Conservation (phyloP, 2,113 vertebrate species). For the Sphaerodactylus townsendi region DNA sequence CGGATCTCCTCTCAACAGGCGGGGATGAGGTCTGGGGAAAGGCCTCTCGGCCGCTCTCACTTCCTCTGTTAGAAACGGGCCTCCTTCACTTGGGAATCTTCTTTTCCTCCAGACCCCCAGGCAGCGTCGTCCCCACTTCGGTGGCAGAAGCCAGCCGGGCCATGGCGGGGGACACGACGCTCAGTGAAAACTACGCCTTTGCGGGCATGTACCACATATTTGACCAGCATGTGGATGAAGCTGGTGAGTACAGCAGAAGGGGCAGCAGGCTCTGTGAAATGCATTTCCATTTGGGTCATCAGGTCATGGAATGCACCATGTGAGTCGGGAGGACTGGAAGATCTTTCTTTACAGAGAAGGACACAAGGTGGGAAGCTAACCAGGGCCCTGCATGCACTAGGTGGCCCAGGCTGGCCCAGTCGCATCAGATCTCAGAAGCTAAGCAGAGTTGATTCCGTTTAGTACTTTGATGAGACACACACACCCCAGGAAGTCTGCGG, state of each 20-base stretch:
- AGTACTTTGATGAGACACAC: no score
- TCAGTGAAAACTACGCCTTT: slow-evolving; percentile 96
- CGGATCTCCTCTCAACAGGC: neutral
- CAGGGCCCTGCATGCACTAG: no score
- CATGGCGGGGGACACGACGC: slow-evolving; percentile 92
- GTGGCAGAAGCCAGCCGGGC: slow-evolving; percentile 92
- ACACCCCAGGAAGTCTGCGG: no score
- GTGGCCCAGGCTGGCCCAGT: no score
- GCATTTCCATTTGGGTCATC: neutral
- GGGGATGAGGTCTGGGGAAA: neutral
- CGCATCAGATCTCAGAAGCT: no score
- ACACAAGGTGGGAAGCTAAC: neutral
- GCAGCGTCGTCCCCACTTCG: slow-evolving; percentile 89
- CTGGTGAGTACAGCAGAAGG: slow-evolving; percentile 73
- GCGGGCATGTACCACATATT: slow-evolving; percentile 96
- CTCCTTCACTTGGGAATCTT: neutral
- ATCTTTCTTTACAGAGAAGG: neutral
- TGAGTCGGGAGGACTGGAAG: neutral
- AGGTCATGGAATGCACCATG: neutral
- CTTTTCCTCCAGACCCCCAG: slow-evolving; percentile 78
- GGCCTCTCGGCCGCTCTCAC: neutral
- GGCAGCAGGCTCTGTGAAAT: neutral
- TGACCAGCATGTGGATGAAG: slow-evolving; percentile 91
- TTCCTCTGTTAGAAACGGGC: neutral
- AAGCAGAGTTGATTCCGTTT: no score